Evolutionary conservation across 1,140 invertebrate genomes (phyloP), one percentile per base, ranked within the genome.

Genomic region (Bombus polaris): DNA sequence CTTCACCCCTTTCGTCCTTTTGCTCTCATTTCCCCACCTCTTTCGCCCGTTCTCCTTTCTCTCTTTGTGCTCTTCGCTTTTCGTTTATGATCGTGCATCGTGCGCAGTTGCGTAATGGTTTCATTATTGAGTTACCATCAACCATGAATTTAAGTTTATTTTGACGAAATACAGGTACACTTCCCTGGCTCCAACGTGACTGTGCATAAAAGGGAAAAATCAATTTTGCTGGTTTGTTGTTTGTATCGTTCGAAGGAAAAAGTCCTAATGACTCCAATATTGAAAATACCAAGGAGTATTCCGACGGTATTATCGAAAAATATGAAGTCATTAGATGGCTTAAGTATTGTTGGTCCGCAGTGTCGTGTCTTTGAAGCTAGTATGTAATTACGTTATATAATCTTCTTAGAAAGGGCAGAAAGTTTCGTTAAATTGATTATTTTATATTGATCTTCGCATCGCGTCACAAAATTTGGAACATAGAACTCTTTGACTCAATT

Each of bases 111-210:
- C 86, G 87, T 90, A 91, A 91, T 91, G 90, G 89, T 90, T 90
- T 91, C 84, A 74, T 88, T 91, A 91, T 91, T 88, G 85, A 89
- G 88, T 91, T 91, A 91, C 85, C 88, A 90, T 91, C 87, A 86
- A 68, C 84, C 79, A 83, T 83, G 87, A 91, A 92, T 92, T 92
- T 91, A 83, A 91, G 90, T 91, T 89, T 90, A 90, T 91, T 92
- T 90, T 76, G 86, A 84, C 85, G 89, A 92, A 91, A 88, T 91
- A 81, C 86, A 68, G 85, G 32, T 84, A 87, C 82, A 80, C 85
- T 68, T 83, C 68, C 32, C 28, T 18, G 47, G 12, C 15, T 80
- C 74, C 39, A 28, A 22, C 66, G 32, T 22, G 35, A 22, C 65
- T 47, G 66, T 85, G 80, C 76, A 71, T 32, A 25, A 70, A 74